Evolutionary conservation across 2,888 invertebrate species (phyloP), one percentile per base, ranked within the genome.

Genomic region (Aspidiotus destructor): DNA sequence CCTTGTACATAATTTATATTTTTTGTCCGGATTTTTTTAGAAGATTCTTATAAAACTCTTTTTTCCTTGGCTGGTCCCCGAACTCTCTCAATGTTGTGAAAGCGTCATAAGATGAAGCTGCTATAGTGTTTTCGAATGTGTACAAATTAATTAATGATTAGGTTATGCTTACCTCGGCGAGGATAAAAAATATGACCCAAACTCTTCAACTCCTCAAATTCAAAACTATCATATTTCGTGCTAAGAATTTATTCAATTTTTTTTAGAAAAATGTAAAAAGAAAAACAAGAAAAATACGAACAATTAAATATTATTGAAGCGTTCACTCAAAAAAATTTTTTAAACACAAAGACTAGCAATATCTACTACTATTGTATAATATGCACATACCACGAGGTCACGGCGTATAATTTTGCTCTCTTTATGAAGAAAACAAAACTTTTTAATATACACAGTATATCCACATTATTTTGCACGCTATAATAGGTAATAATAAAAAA

Each of bases 311-410:
- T 48, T 13, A 48, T 10, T 13, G 48, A 48, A 48, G 48, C 48
- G 48, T n/a, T 48, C 48, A 48, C 48, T 48, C n/a, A n/a, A 48
- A n/a, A 48, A n/a, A 48, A 48, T 48, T 48, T 48, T 28, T 28
- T 3, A 28, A 5, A 28, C 28, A 28, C 28, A 28, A 28, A 48
- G 48, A 48, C 48, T 48, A 48, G 48, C 48, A 48, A 48, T 48
- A 48, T 13, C 48, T 48, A 48, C n/a, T 48, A n/a, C n/a, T 48
- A 28, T n/a, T 28, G 28, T 28, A 28, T 28, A 28, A 28, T 28
- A 28, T 28, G 5, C 28, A 28, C 28, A 28, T 28, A 28, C 28
- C 28, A 28, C 28, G 28, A 28, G 5, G 28, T 28, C 28, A 28
- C 28, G 28, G 28, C 28, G 28, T 28, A 5, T 28, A 28, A 13